Conservation (phyloP, 2,797 vertebrate species). For the Sebastes nivosus region DNA sequence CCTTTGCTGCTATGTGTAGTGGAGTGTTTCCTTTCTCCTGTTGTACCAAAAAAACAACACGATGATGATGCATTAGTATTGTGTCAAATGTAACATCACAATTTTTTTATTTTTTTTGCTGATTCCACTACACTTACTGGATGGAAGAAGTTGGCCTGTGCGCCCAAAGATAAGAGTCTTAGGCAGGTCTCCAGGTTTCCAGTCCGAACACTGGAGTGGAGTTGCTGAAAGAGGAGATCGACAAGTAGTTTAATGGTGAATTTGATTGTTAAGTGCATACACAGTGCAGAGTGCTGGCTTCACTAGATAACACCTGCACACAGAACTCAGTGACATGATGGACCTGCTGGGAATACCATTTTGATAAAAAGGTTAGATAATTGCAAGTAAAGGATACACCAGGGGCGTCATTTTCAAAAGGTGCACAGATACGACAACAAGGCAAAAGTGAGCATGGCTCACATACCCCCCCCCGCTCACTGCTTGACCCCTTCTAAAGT, state of each 20-base stretch:
- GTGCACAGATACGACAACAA: background rate
- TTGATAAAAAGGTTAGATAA: background rate
- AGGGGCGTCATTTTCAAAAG: background rate
- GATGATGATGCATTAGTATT: background rate
- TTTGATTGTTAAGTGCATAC: background rate
- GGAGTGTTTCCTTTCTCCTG: conserved; percentile 98
- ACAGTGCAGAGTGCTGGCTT: background rate
- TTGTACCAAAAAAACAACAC: background rate
- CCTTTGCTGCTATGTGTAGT: conserved; percentile 95
- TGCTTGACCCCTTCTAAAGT: too few relatives aligned
- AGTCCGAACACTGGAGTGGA: conserved; percentile 96
- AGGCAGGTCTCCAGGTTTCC: conserved; percentile 97
- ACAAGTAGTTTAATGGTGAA: background rate
- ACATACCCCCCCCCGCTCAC: accelerated
- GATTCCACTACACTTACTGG: conserved; percentile 85
- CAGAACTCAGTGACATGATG: background rate
- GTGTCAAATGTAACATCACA: background rate
- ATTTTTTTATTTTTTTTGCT: background rate
- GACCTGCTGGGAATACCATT: background rate
- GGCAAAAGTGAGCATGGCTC: too few relatives aligned
- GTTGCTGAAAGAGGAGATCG: conserved; percentile 85
- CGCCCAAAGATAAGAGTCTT: conserved; percentile 93
- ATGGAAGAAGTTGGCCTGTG: conserved; percentile 98
- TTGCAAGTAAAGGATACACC: background rate
- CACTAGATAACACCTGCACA: background rate